Evolutionary conservation across 1,140 invertebrate genomes (phyloP).

Genomic region (Drosophila bocki): DNA sequence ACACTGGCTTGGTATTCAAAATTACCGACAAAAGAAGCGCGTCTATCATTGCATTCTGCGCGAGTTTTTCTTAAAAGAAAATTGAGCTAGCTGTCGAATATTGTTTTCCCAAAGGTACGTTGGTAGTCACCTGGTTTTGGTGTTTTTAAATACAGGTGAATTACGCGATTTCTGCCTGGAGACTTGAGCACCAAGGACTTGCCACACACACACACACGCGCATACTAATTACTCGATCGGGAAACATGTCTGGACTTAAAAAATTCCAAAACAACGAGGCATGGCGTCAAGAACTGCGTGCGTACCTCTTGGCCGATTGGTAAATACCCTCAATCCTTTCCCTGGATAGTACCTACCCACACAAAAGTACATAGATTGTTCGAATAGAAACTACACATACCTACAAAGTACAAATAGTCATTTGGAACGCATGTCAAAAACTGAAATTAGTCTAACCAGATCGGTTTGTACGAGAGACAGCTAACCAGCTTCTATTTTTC

Average conservation of each 20-base stretch:
- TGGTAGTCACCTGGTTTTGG: neutral
- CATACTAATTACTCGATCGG: constrained; percentile 5
- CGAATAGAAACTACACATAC: neutral
- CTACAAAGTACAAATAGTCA: constrained; percentile 22
- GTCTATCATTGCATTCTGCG: constrained; percentile 13
- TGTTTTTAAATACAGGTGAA: constrained; percentile 14
- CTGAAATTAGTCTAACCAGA: neutral
- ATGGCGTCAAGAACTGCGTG: constrained; percentile 72
- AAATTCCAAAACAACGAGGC: constrained; percentile 76
- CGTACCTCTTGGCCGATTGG: constrained; percentile 70
- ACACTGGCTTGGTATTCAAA: constrained; percentile 23
- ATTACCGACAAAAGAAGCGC: constrained; percentile 33
- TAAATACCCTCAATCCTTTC: constrained; percentile 59
- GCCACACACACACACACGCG: constrained; percentile 1
- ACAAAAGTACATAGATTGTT: constrained; percentile 7
- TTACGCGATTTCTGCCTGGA: constrained; percentile 1
- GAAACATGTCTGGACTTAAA: constrained; percentile 68
- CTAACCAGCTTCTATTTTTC: constrained; percentile 6
- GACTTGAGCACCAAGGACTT: constrained; percentile 22
- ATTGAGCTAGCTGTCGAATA: neutral
- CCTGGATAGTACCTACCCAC: constrained; percentile 27
- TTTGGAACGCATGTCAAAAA: constrained; percentile 15
- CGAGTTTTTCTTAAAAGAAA: neutral
- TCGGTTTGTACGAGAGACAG: too few relatives aligned
- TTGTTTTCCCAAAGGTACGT: constrained; percentile 22